Base-by-base conservation (phyloP, 2,888 invertebrate genomes). In the Tetranychus truncatus region DNA sequence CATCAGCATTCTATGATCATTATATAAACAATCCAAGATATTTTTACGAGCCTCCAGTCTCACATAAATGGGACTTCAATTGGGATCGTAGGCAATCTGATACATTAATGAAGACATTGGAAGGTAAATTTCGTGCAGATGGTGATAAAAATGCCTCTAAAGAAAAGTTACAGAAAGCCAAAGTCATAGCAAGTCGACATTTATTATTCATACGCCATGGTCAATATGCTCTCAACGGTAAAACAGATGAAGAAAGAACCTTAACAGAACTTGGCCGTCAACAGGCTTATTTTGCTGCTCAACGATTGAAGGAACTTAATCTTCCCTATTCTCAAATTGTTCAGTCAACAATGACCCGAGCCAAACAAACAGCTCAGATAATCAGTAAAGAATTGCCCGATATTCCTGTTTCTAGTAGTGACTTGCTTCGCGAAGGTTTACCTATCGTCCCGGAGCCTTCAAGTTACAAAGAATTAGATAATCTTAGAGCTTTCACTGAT, bases 391-490 rank as follows among this genome's bases (percentile, higher is more conserved):
- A 87, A 80, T 84, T 96, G 72, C 86, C 84, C 7, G 83, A 84
- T 73, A 82, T 88, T 73, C 81, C 86, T 20, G 85, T 88, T 0
- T 85, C 86, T 75, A 85, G 88, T 79, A 91, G 91, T 81, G 86
- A 88, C 79, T 84, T 92, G 79, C 83, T 99, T 24, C 87, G 91
- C 76, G 97, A 99, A 83, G 99, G 99, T 0, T 91, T 94, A 0
- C 97, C 97, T 0, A 88, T 94, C 79, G 90, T 91, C 0, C 95
- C 96, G 0, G 95, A 96, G 81, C 97, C 97, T 0, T 91, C 92
- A 0, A 92, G 92, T 81, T 84, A 85, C 80, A 85, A 87, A 84
- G 91, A 91, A 85, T 84, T 85, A 74, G 9, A n/a, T 20, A 66
- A 71, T 55, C 18, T 45, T 20, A 66, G 45, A 44, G 20, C 45